Evolutionary conservation across 2,113 vertebrate species (phyloP).

Genomic region (Crotophaga sulcirostris): DNA sequence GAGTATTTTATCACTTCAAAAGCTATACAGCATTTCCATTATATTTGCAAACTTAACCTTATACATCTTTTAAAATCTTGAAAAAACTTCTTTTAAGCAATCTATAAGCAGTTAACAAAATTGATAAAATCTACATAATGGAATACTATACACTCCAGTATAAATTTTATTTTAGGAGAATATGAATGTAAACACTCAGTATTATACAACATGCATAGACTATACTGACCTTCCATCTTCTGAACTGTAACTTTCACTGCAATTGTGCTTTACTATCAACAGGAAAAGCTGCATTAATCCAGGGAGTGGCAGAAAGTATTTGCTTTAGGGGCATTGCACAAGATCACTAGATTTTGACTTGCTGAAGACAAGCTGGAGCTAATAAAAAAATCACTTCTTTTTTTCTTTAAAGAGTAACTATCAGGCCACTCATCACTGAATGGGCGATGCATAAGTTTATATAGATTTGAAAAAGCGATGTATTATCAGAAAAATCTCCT

Average conservation of each 20-base stretch:
- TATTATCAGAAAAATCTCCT: not conserved
- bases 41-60: constrained; percentile 84
- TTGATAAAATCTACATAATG: constrained; percentile 77
- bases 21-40: constrained; percentile 82
- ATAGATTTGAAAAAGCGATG: not conserved
- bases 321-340: constrained; percentile 60
- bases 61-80: constrained; percentile 83
- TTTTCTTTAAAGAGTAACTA: not conserved
- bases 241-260: constrained; percentile 57
- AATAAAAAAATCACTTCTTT: not conserved
- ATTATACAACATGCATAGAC: constrained; percentile 85
- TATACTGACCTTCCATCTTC: constrained; percentile 74
- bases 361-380: constrained; percentile 48
- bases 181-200: constrained; percentile 81
- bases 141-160: constrained; percentile 76
- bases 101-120: constrained; percentile 83
- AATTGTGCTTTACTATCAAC: constrained; percentile 75
- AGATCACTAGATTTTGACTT: constrained; percentile 23
- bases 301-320: constrained; percentile 56
- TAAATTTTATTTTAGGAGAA: constrained; percentile 71
- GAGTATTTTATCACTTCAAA: constrained; percentile 78
- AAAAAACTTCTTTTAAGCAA: constrained; percentile 75
- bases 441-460: not conserved
- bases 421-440: not conserved
- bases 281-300: constrained; percentile 63